Base-by-base conservation (phyloP, 2,113 vertebrate genomes). In the Lepidothrix coronata region DNA sequence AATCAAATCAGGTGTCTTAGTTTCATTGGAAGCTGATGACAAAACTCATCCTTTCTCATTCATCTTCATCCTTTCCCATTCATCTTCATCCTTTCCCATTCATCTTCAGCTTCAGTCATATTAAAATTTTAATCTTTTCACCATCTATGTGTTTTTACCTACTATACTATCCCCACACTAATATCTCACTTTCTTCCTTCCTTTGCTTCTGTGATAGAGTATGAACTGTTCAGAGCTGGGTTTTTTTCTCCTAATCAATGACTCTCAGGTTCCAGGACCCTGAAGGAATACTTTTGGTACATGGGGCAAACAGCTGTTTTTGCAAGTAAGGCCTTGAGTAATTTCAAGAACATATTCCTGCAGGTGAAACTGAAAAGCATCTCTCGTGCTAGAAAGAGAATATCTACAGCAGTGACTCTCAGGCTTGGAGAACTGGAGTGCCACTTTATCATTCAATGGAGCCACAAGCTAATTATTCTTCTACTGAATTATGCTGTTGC, bases 341-440 rank as follows among this genome's bases (percentile, higher is more conserved):
- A 89, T 94, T 89, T 31, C 49, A 91, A 78, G 62, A 82, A 89
- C 82, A 87, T 1, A 27, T 55, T 91, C 35, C 70, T 75, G 52
- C 86, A 95, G 57, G 73, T 93, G 76, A 95, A 89, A 80, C 19
- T 43, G 28, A 49, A 68, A 92, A 95, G 41, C 33, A 28, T 59
- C 77, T 72, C 80, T 87, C 76, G 31, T 65, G 10, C 72, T 87
- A 76, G 73, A 63, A 78, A 54, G 10, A 70, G 67, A 78, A 22
- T 88, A 82, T 65, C 66, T 95, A 44, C 22, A 91, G 65, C 41
- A 84, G 52, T 72, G 43, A 61, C 62, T 89, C 73, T 91, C 54
- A 78, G 0, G 86, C 57, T 89, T 91, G 70, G 48, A 75, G 57
- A 94, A 82, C 0, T 75, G 27, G 65, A 95, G 84, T 92, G 49